These are phyloP conservation scores for Trachelipus rathkii DNA, from an alignment of 1,140 invertebrate species.

Conservation along the genomic window DNA sequence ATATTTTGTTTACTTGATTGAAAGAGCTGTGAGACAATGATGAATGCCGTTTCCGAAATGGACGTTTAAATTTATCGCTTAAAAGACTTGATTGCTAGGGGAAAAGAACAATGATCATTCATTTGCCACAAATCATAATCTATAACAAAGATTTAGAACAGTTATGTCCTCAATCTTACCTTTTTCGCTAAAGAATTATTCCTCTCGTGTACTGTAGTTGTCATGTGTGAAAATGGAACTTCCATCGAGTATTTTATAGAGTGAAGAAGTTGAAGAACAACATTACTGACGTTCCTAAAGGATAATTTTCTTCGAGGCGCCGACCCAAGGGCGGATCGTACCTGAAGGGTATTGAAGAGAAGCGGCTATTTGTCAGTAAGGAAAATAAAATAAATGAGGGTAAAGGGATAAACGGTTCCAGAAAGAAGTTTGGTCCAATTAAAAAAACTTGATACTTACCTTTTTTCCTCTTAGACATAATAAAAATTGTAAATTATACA, in stretches of 20 bases:
- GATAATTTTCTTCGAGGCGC: constrained; percentile 69
- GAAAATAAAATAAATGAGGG: constrained; percentile 39
- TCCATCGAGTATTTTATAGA: constrained; percentile 88
- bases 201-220: constrained; percentile 54
- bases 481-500: too few relatives aligned
- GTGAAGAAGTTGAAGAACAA: constrained; percentile 82
- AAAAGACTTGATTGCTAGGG: constrained; percentile 49
- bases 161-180: constrained; percentile 38
- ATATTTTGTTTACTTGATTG: constrained; percentile 84
- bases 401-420: background rate
- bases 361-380: constrained; percentile 54
- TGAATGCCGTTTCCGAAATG: constrained; percentile 80
- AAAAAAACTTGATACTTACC: too few relatives aligned
- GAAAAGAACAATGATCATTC: background rate
- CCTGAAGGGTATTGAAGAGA: constrained; percentile 67
- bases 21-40: constrained; percentile 78
- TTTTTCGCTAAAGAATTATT: constrained; percentile 48
- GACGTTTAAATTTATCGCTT: constrained; percentile 78
- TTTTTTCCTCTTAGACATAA: too few relatives aligned
- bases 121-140: too few relatives aligned
- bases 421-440: too few relatives aligned
- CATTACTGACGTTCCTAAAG: constrained; percentile 86
- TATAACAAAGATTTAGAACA: too few relatives aligned
- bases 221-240: constrained; percentile 86
- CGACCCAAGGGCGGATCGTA: constrained; percentile 61